Evolutionary conservation across 2,797 vertebrate species (phyloP).

Genomic region (Euphonia xanthogaster): DNA sequence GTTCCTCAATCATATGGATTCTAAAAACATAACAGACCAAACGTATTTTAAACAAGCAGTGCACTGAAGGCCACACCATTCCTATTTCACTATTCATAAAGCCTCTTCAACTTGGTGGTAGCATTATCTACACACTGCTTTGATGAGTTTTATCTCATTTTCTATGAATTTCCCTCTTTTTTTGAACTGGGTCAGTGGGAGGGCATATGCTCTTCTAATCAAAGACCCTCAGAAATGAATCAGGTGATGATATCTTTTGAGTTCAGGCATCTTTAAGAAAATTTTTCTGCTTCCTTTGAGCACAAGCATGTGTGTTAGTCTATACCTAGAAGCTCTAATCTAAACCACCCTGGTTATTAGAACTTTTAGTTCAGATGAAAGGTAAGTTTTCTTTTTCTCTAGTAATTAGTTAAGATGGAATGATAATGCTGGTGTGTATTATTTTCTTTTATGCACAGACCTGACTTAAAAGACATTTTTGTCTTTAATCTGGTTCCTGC

Average conservation of each 20-base stretch:
- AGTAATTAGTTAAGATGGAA: background rate
- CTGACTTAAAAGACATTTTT: background rate
- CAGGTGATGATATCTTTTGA: background rate
- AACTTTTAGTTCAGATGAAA: background rate
- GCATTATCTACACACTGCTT: background rate
- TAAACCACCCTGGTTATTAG: background rate
- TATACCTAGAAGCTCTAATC: background rate
- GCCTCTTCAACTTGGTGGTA: background rate
- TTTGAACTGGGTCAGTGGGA: background rate
- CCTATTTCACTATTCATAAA: background rate
- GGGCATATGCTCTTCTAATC: background rate
- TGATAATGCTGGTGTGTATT: background rate
- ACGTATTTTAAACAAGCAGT: background rate
- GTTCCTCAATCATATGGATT: background rate
- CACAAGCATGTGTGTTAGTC: fast-evolving
- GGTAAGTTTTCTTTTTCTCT: background rate
- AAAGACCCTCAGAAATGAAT: background rate
- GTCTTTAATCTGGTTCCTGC: background rate
- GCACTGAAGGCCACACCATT: background rate
- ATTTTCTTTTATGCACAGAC: background rate
- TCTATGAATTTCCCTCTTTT: background rate
- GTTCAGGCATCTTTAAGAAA: background rate
- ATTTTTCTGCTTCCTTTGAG: background rate
- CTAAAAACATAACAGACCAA: background rate
- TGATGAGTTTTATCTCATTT: background rate